Evolutionary conservation across 2,113 vertebrate genomes (phyloP).

Genomic region (Glareola pratincola): DNA sequence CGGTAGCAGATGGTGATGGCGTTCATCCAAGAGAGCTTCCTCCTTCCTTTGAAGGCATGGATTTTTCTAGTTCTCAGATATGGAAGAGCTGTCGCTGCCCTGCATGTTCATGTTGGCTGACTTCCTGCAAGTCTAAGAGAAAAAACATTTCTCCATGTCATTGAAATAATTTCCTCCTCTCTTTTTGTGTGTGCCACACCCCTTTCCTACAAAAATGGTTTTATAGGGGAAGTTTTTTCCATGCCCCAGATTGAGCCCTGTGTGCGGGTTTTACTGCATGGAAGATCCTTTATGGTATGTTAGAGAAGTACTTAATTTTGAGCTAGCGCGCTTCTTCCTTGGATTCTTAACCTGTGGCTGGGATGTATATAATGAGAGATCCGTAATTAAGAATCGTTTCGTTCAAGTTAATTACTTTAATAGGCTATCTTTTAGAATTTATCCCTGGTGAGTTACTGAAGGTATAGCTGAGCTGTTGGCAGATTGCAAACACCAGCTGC

Average conservation of each 20-base stretch:
- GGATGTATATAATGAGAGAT: not conserved
- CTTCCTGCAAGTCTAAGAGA: not conserved
- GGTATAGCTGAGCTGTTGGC: not conserved
- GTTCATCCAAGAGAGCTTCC: slow-evolving; percentile 6
- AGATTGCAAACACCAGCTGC: slow-evolving; percentile 3
- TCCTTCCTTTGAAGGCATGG: not conserved
- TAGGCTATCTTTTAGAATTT: not conserved
- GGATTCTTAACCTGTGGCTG: slow-evolving; percentile 2
- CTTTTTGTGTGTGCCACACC: not conserved
- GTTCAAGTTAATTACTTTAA: slow-evolving; percentile 45
- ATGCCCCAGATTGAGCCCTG: not conserved
- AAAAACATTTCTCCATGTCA: not conserved
- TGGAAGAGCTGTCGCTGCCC: not conserved
- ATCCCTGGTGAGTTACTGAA: slow-evolving; percentile 16
- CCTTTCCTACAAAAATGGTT: not conserved
- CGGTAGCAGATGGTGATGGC: slow-evolving; percentile 11
- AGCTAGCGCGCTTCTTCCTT: not conserved
- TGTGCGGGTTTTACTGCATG: not conserved
- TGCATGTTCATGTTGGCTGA: not conserved
- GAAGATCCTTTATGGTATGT: not conserved
- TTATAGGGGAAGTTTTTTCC: not conserved
- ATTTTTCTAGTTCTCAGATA: not conserved
- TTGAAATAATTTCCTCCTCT: not conserved
- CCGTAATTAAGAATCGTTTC: slow-evolving; percentile 37
- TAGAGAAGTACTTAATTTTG: not conserved